Evolutionary conservation across 2,888 invertebrate genomes (phyloP), one percentile per base, ranked within the genome.

Genomic region (Thumatha senex): DNA sequence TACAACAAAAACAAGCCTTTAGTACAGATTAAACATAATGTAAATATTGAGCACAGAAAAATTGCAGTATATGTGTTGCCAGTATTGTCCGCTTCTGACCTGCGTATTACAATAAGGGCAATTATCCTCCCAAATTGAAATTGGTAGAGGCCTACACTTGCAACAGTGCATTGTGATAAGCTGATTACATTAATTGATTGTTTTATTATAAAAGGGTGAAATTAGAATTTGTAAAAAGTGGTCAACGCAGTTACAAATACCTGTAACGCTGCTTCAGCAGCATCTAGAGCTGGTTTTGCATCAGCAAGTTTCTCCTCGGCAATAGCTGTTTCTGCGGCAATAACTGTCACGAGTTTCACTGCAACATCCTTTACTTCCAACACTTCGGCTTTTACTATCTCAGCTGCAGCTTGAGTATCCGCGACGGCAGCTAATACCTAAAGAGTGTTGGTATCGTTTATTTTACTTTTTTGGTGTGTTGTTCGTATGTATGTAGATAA

Each of bases 261-360:
- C 84, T 92, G 93, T 58, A 98, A 85, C 14, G 98, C 97, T 8
- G 95, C 94, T 86, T 97, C 97, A 9, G 98, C 98, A 49, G 96
- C 96, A 57, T 96, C 95, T n/a, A 98, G 85, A 0, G 97, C 97
- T 0, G 97, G 97, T 70, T 95, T 94, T 0, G 98, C 98, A 1
- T 94, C 96, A 61, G 95, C 94, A 12, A 98, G 86, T 72, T 97
- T 98, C 5, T 92, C 93, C 74, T 96, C 96, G 0, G 98, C 98
- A 1, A 94, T 87, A 9, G 93, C 93, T 61, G 97, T 97, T 75
- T 97, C 97, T 0, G 94, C 94, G 2, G 96, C 94, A 59, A 98
- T 98, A 15, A 94, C 92, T 70, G 92, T 94, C 11, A 98, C 96
- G 29, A 98, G 93, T 46, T 92, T 92, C 75, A 96, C 96, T 0